Evolutionary conservation across 2,797 vertebrate genomes (phyloP), one percentile per base, ranked within the genome.

Genomic region (Rhinophrynus dorsalis): DNA sequence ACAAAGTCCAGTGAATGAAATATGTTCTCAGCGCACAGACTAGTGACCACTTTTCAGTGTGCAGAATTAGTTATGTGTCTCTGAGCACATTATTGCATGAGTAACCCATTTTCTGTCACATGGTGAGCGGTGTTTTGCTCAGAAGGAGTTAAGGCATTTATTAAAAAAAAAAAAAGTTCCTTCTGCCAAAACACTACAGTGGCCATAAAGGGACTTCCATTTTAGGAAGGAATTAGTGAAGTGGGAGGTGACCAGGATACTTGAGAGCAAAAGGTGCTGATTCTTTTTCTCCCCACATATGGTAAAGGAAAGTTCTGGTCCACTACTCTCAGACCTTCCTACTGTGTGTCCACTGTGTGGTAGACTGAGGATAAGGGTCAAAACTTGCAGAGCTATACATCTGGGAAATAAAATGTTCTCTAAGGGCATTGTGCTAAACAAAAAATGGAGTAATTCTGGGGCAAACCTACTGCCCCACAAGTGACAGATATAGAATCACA

Each of bases 171-270:
- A n/a, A 45, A n/a, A 30, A 27, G 51, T 45, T 52, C 40, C 52
- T 48, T 29, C 5, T 56, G 48, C 64, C 20, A 47, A 42, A 45
- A 57, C 21, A 26, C 64, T 47, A 18, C 26, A 57, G 52, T 44
- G 21, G 40, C 64, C 26, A 55, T 35, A 67, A 57, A 67, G 64
- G 37, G 51, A 67, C 47, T 61, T 69, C 67, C 67, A 69, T 61
- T 69, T 69, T 69, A 69, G 67, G 67, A 52, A 69, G 67, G 67
- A 61, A 37, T 35, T 69, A 29, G 38, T 69, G 32, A 45, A 35
- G 67, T 52, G 47, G 67, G 67, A 69, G 66, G 65, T 8, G 11
- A 33, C 21, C 44, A 13, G 38, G 51, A 17, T 23, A 40, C 29
- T n/a, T 38, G 15, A 50, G 57, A 50, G 21, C 24, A 37, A 32